These are phyloP conservation scores for Phoenicopterus ruber DNA, from an alignment of 2,113 vertebrate genomes.

Conservation along the genomic window DNA sequence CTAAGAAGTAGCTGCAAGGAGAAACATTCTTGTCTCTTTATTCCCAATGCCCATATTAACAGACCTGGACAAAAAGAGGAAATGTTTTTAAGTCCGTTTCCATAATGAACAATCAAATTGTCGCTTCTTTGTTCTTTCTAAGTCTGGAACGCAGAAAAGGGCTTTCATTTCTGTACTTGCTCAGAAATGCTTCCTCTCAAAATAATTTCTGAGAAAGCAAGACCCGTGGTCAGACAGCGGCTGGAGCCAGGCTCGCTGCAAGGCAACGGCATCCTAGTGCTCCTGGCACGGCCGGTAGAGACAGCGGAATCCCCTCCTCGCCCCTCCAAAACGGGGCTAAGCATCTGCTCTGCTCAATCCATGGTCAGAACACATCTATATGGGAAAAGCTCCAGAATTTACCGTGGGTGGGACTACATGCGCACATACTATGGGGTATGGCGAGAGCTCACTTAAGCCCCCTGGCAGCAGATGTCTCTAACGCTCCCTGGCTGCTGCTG, in stretches of 20 bases:
- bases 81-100: neutral
- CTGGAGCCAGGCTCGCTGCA: neutral
- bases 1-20: too few species aligned
- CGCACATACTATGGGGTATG: neutral
- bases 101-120: neutral
- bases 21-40: too few species aligned
- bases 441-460: neutral
- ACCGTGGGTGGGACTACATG: neutral
- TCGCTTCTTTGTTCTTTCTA: neutral
- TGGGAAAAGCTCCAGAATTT: neutral
- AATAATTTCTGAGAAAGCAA: neutral
- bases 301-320: fast-evolving
- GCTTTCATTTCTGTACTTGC: neutral
- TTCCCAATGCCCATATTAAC: fast-evolving
- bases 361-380: neutral
- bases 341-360: neutral
- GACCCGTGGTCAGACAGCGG: fast-evolving
- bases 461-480: neutral
- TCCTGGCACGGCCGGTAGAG: neutral
- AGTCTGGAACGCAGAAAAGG: neutral
- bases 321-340: too few species aligned
- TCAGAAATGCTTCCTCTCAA: neutral
- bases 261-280: neutral
- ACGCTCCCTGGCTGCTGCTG: neutral
- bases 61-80: neutral